Conservation (phyloP, 2,888 invertebrate species). For the Sarcophaga carnaria region DNA sequence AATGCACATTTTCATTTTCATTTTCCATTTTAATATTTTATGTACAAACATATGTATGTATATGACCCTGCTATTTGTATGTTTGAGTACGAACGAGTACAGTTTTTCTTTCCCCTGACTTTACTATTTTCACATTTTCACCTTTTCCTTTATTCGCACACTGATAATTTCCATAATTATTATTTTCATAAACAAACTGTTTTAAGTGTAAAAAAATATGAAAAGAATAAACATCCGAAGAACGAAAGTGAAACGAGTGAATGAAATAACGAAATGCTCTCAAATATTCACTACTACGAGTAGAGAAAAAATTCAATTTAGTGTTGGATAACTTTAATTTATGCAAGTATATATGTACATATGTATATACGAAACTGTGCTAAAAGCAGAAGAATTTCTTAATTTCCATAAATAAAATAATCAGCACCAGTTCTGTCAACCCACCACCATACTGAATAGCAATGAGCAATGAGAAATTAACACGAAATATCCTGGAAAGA, state of each 20-base stretch:
- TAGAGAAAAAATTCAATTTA: background rate
- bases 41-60: background rate
- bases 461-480: background rate
- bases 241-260: background rate
- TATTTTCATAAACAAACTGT: slow-evolving; percentile 22
- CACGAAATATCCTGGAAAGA: background rate
- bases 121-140: slow-evolving; percentile 3
- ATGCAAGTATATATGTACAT: background rate
- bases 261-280: background rate
- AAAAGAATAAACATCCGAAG: background rate
- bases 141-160: slow-evolving; percentile 9
- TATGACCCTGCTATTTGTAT: background rate
- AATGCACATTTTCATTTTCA: slow-evolving; percentile 33
- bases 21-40: background rate
- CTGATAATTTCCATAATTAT: slow-evolving; percentile 52
- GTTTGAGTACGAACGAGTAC: background rate
- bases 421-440: background rate
- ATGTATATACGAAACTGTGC: no score
- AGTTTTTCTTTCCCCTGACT: slow-evolving; percentile 4
- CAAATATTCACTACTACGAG: background rate
- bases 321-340: slow-evolving; percentile 15
- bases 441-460: background rate
- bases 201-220: background rate
- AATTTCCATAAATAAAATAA: slow-evolving; percentile 29
- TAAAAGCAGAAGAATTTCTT: no score